Percentiles rank a stretch among this genome's conserved stretches.
Evolutionary conservation across 92 coral and sea anemone genomes (phyloP).

Genomic region (Paragorgia papillata): DNA sequence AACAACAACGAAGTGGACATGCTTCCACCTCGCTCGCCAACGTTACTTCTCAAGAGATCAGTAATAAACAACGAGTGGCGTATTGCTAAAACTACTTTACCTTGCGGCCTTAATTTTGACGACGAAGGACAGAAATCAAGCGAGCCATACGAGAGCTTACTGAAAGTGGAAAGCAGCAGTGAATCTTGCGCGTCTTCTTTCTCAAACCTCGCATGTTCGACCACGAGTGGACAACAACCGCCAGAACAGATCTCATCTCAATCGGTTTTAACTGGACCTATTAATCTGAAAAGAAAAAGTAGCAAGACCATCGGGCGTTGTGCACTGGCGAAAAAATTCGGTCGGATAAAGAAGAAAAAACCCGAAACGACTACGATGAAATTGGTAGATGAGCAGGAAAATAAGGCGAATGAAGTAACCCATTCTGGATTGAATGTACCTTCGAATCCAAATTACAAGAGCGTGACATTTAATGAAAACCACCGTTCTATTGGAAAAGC

Average conservation of each 20-base stretch:
- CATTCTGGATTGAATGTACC: not conserved
- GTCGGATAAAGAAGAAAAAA: not conserved
- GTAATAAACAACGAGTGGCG: slow-evolving; percentile 32
- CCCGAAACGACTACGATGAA: not conserved
- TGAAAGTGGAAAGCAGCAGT: not conserved
- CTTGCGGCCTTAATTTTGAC: not conserved
- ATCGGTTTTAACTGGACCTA: too few relatives aligned
- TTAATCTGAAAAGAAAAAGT: not conserved
- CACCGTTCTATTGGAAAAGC: too few relatives aligned
- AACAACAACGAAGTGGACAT: slow-evolving; percentile 4
- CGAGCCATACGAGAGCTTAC: not conserved
- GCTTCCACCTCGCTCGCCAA: slow-evolving; percentile 25
- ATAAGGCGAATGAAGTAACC: not conserved
- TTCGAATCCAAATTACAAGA: not conserved
- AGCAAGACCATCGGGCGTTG: not conserved
- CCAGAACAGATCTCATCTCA: too few relatives aligned
- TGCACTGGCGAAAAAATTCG: not conserved
- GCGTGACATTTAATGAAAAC: too few relatives aligned
- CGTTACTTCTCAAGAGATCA: slow-evolving; percentile 35
- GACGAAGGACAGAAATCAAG: not conserved
- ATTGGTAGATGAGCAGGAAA: not conserved
- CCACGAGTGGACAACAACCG: too few relatives aligned
- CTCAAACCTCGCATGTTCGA: too few relatives aligned
- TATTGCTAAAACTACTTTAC: slow-evolving; percentile 21
- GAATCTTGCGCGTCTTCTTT: too few relatives aligned